These are phyloP conservation scores for Riparia riparia DNA, from an alignment of 2,113 vertebrate species.

Conservation along the genomic window DNA sequence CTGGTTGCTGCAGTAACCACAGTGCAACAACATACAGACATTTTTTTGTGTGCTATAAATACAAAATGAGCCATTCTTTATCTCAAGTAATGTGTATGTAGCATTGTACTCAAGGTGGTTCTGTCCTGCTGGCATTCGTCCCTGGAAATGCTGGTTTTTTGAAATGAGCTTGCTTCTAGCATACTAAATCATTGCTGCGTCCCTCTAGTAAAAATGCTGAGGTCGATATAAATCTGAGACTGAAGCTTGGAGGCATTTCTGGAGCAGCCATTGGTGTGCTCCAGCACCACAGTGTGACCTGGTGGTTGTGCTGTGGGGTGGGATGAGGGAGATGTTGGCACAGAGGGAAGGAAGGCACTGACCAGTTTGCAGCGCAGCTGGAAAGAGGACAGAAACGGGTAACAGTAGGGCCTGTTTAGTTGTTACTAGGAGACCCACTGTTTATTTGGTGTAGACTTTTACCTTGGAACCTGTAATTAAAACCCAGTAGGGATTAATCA, in stretches of 20 bases:
- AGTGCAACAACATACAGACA: fast-evolving
- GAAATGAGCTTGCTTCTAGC: neutral
- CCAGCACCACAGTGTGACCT: neutral
- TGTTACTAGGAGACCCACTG: neutral
- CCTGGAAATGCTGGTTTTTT: neutral
- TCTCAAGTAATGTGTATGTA: fast-evolving
- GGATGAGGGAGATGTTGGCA: neutral
- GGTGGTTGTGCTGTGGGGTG: fast-evolving
- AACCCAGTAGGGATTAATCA: neutral
- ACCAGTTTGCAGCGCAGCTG: neutral
- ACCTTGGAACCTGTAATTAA: slow-evolving; percentile 28
- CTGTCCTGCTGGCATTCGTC: neutral
- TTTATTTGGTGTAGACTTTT: neutral
- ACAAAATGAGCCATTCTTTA: neutral
- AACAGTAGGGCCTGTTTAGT: neutral
- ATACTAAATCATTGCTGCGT: neutral
- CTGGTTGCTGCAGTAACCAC: neutral
- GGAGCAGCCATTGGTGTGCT: neutral
- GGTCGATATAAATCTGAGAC: neutral
- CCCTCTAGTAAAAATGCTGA: neutral
- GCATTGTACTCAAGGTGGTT: neutral
- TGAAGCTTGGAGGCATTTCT: neutral
- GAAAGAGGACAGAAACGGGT: neutral
- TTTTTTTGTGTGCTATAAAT: neutral
- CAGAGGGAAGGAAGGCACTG: fast-evolving